Percentiles rank a stretch among this genome's conserved stretches.
Conservation (phyloP, 2,113 vertebrate genomes). For the Sinocyclocheilus grahami region DNA sequence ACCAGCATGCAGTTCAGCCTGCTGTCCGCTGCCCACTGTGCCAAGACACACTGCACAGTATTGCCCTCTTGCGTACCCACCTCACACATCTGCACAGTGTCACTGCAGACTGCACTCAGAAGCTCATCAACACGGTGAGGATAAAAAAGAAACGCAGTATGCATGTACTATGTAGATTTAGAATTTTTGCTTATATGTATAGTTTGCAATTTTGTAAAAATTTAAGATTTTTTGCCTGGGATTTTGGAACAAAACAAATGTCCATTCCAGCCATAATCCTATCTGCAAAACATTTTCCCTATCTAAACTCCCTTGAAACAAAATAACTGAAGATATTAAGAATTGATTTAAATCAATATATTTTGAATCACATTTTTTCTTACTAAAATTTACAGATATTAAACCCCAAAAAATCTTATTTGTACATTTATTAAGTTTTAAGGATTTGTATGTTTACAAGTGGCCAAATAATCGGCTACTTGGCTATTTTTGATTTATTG, state of each 20-base stretch:
- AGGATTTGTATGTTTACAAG: background rate
- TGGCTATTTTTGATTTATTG: background rate
- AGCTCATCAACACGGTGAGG: conserved; percentile 94
- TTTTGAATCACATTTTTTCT: background rate
- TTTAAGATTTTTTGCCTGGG: background rate
- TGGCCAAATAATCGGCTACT: background rate
- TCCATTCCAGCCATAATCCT: background rate
- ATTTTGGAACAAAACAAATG: background rate
- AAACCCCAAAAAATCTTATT: too few species aligned
- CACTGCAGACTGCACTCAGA: conserved; percentile 95
- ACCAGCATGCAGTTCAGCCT: conserved; percentile 87
- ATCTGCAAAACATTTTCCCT: background rate
- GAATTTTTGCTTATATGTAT: background rate
- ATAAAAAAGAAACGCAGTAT: background rate
- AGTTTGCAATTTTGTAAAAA: background rate
- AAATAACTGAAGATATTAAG: background rate
- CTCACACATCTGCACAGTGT: conserved; percentile 97
- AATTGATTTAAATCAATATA: background rate
- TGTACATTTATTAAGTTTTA: too few species aligned
- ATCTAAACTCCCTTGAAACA: background rate
- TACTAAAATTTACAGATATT: too few species aligned
- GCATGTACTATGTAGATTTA: background rate
- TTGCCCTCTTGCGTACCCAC: conserved; percentile 90
- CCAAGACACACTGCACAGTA: conserved; percentile 91
- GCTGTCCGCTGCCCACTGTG: conserved; percentile 92